Percentiles rank a stretch among this genome's conserved stretches.
Conservation (phyloP, 2,113 vertebrate species). For the Ornithorhynchus anatinus region DNA sequence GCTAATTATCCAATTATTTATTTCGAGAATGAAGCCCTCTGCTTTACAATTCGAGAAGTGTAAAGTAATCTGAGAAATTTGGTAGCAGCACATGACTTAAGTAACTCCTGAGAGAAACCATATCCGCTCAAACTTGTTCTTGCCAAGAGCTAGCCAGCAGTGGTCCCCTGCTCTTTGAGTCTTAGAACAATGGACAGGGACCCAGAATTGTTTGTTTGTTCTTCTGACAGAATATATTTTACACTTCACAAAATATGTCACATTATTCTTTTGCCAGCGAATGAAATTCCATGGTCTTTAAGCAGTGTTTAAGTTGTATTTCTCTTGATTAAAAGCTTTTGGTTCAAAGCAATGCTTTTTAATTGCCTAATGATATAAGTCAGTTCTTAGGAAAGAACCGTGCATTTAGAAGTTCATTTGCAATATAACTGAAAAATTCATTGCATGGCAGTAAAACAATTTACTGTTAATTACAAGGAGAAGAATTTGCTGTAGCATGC, state of each 20-base stretch:
- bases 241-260: conserved; percentile 45
- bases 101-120: conserved; percentile 66
- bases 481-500: conserved; percentile 94
- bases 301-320: conserved; percentile 73
- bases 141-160: conserved; percentile 21
- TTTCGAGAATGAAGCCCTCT: conserved; percentile 73
- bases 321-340: conserved; percentile 83
- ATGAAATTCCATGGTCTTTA: conserved; percentile 64
- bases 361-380: conserved; percentile 89
- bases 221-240: conserved; percentile 35
- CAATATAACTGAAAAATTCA: conserved; percentile 94
- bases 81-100: conserved; percentile 62
- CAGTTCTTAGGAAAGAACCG: conserved; percentile 79
- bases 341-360: conserved; percentile 83
- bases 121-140: conserved; percentile 60
- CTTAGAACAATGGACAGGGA: not conserved
- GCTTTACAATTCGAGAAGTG: conserved; percentile 66
- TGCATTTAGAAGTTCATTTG: conserved; percentile 87
- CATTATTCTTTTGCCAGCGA: conserved; percentile 56
- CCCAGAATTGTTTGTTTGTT: conserved; percentile 47
- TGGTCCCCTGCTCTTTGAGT: conserved; percentile 20
- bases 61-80: conserved; percentile 73
- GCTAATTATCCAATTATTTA: conserved; percentile 84
- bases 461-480: conserved; percentile 99
- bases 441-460: conserved; percentile 96